These are phyloP conservation scores for Boulengeromyrus knoepffleri DNA, from an alignment of 2,113 vertebrate genomes.

Conservation along the genomic window DNA sequence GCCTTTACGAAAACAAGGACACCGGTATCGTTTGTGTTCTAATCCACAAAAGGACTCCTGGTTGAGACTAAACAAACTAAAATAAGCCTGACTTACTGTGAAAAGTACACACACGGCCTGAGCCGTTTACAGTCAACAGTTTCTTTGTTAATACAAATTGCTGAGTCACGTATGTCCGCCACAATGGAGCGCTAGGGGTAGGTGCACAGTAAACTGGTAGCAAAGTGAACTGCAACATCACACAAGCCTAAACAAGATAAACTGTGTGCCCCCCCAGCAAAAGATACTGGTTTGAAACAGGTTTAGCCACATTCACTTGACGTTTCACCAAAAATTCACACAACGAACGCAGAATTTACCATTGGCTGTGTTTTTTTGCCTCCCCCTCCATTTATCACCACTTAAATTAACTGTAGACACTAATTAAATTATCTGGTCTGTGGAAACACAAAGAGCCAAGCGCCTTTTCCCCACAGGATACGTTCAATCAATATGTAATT, in stretches of 20 bases:
- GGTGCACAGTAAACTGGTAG: background rate
- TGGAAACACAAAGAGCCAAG: slow-evolving; percentile 7
- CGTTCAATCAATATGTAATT: background rate
- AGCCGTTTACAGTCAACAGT: background rate
- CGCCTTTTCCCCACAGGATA: background rate
- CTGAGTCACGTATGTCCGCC: background rate
- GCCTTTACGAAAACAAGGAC: slow-evolving; percentile 2
- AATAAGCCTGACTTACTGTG: background rate
- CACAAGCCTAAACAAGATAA: background rate
- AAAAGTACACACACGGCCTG: background rate
- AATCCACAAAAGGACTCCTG: background rate
- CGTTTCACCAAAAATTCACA: slow-evolving; percentile 22
- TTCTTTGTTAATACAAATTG: background rate
- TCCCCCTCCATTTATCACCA: slow-evolving; percentile 22
- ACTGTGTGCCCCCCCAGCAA: slow-evolving; percentile 1
- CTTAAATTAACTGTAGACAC: slow-evolving; percentile 8
- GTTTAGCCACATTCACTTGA: slow-evolving; percentile 42
- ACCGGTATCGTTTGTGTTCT: background rate
- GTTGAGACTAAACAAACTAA: slow-evolving; percentile 4
- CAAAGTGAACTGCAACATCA: background rate
- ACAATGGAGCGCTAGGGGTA: background rate
- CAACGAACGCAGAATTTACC: slow-evolving; percentile 39
- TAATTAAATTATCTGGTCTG: slow-evolving; percentile 14
- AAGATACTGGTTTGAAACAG: slow-evolving; percentile 40
- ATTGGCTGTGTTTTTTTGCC: slow-evolving; percentile 34